phyloP scores from a whole-genome alignment of 2,888 invertebrate species.

The Watsonalla binaria region DNA sequence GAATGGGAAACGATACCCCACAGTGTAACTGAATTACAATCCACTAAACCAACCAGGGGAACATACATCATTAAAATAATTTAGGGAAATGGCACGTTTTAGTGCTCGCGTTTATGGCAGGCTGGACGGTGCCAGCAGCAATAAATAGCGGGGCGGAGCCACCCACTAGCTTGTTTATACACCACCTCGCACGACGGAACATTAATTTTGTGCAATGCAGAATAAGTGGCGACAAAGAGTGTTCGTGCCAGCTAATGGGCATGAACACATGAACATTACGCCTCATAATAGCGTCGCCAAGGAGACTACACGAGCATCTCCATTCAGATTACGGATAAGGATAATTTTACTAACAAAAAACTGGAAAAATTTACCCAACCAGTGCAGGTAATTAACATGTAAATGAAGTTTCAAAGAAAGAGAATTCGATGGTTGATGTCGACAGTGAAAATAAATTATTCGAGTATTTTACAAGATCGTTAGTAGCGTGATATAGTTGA shows the following conservation, averaged over 20 bases:
- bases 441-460: slow-evolving; percentile 21
- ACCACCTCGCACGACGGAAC: slow-evolving; percentile 51
- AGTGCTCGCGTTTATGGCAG: slow-evolving; percentile 61
- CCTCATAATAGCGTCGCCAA: slow-evolving; percentile 39
- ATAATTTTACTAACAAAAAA: slow-evolving; percentile 17
- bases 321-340: slow-evolving; percentile 19
- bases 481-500: not conserved
- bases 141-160: slow-evolving; percentile 61
- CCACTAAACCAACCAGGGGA: slow-evolving; percentile 48
- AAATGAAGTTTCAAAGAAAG: slow-evolving; percentile 28
- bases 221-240: slow-evolving; percentile 61
- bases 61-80: slow-evolving; percentile 69
- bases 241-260: slow-evolving; percentile 53
- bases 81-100: slow-evolving; percentile 66
- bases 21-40: slow-evolving; percentile 55
- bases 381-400: slow-evolving; percentile 37
- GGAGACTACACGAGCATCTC: slow-evolving; percentile 15
- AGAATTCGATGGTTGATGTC: slow-evolving; percentile 14
- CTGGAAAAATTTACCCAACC: slow-evolving; percentile 21
- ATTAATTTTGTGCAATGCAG: slow-evolving; percentile 61
- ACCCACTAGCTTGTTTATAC: slow-evolving; percentile 61
- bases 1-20: slow-evolving; percentile 38
- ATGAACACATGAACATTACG: slow-evolving; percentile 48
- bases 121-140: slow-evolving; percentile 52
- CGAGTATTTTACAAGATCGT: slow-evolving; percentile 2